Evolutionary conservation across 2,113 vertebrate genomes (phyloP), one percentile per base, ranked within the genome.

Genomic region (Ctenodactylus gundi): DNA sequence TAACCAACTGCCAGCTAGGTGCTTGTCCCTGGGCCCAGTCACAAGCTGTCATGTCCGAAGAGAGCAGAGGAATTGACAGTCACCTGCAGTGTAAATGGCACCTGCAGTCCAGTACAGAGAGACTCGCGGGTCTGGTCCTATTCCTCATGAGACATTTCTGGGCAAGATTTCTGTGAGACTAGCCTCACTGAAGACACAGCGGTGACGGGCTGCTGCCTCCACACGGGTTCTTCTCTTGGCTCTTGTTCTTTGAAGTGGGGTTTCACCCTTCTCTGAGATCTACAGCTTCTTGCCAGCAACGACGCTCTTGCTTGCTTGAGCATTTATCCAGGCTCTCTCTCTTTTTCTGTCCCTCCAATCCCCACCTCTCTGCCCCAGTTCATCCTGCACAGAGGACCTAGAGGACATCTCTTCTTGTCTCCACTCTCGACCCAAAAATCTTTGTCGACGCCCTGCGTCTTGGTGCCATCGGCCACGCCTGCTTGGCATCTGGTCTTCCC

Each of bases 311-410:
- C 49, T 68, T 51, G 41, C 58, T 36, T 49, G 78, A 62, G 55
- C 21, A 64, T 10, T 57, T 4, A 29, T 23, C 6, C 1, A 57
- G 31, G 17, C 23, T 70, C 21, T 41, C 27, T n/a, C 46, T 27
- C 53, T 10, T 13, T 4, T 31, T 4, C 2, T 4, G 13, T 12
- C 18, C 1, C 39, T 34, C 18, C 3, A 21, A 41, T 8, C 62
- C 25, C 53, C 4, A 6, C 18, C 29, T 49, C 9, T 10, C 39
- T 25, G 34, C 3, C 58, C 31, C 44, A 34, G 2, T 70, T 25
- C 60, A 34, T 44, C 23, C 5, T 51, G 39, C 11, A 57, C 58
- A 25, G 12, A 62, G 14, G 36, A 18, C 53, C 46, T n/a, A 36
- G 36, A 49, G 34, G 29, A 53, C 15, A 4, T 39, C 21, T 2